Evolutionary conservation across 2,797 vertebrate species (phyloP).

Genomic region (Xiphorhynchus erythropygius): DNA sequence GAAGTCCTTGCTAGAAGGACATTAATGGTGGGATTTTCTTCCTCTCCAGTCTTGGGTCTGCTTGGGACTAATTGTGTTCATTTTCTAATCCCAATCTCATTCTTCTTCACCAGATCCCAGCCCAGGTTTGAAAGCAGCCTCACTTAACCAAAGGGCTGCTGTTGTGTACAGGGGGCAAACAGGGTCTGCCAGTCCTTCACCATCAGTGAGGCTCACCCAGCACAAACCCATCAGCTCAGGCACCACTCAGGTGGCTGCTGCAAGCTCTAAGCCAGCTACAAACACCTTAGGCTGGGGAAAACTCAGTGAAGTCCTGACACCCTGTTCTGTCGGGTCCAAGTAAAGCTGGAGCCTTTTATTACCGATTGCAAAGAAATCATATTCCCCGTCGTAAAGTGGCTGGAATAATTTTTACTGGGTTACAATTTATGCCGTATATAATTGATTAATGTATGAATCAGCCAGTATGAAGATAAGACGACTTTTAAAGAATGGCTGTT

Average conservation of each 20-base stretch:
- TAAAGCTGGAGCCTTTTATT: background rate
- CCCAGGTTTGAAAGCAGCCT: background rate
- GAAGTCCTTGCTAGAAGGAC: background rate
- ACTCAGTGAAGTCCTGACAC: background rate
- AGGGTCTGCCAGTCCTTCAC: fast-evolving
- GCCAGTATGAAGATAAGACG: background rate
- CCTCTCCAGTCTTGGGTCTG: background rate
- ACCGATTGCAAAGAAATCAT: background rate
- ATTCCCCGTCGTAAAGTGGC: background rate
- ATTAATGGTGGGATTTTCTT: background rate
- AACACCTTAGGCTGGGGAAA: background rate
- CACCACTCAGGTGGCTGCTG: background rate
- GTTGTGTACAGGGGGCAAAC: fast-evolving
- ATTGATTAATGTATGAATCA: slow-evolving; percentile 18
- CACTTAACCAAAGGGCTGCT: background rate
- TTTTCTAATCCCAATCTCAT: background rate
- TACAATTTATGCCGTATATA: background rate
- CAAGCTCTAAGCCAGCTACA: background rate
- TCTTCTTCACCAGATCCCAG: background rate
- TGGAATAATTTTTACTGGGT: background rate
- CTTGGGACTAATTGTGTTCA: background rate
- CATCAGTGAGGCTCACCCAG: fast-evolving
- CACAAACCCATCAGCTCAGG: background rate
- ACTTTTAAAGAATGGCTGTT: background rate
- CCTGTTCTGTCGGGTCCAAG: fast-evolving